Evolutionary conservation across 1,140 invertebrate species (phyloP).

Genomic region (Drosophila micromelanica): DNA sequence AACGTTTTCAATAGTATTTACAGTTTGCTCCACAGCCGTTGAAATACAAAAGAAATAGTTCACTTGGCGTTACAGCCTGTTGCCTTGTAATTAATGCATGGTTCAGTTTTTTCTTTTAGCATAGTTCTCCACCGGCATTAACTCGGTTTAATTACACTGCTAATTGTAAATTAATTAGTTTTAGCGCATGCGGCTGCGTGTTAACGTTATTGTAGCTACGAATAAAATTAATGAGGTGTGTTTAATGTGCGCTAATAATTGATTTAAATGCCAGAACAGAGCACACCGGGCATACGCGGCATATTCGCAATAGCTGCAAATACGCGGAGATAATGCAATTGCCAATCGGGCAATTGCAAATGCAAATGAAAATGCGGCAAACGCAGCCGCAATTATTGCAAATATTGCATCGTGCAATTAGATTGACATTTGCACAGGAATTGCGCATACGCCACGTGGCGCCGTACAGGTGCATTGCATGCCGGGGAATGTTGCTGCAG

Average conservation of each 20-base stretch:
- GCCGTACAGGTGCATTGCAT: background rate
- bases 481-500: background rate
- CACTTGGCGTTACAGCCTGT: background rate
- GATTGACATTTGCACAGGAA: conserved; percentile 13
- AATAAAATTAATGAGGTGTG: conserved; percentile 40
- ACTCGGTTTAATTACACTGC: conserved; percentile 26
- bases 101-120: conserved; percentile 1
- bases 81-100: background rate
- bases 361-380: conserved; percentile 27
- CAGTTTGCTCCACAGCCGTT: too few relatives aligned
- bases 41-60: background rate
- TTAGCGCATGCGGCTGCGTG: conserved; percentile 2
- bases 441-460: conserved; percentile 21
- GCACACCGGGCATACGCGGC: background rate
- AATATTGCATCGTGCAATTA: conserved; percentile 21
- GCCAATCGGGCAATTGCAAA: background rate
- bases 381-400: conserved; percentile 26
- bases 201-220: conserved; percentile 4
- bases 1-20: too few relatives aligned
- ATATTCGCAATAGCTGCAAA: conserved; percentile 7
- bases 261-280: conserved; percentile 22
- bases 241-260: conserved; percentile 41
- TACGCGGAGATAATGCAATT: conserved; percentile 15
- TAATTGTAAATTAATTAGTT: conserved; percentile 52
- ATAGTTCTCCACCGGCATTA: background rate